A percentile compares a stretch with the other conserved stretches of the same genome.
Evolutionary conservation across 2,888 invertebrate species (phyloP).

Genomic region (Carabus problematicus): DNA sequence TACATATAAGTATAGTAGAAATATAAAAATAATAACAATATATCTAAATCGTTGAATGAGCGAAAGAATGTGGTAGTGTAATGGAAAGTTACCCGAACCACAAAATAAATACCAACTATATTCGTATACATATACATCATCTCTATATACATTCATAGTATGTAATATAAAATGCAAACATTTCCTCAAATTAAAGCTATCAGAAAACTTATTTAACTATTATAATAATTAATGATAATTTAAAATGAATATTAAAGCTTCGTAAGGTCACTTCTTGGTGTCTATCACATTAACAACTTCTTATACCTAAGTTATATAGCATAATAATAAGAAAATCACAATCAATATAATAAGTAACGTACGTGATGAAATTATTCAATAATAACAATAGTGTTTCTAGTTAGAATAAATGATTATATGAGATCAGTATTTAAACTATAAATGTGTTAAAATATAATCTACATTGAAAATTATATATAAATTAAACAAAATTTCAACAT

Average conservation of each 20-base stretch:
- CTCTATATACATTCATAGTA: background rate
- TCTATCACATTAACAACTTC: slow-evolving; percentile 31
- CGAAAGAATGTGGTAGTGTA: slow-evolving; percentile 32
- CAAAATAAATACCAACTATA: slow-evolving; percentile 5
- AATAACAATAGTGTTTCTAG: too few relatives aligned
- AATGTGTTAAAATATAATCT: too few relatives aligned
- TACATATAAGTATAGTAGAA: slow-evolving; percentile 35
- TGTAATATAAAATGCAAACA: background rate
- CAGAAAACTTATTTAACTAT: too few relatives aligned
- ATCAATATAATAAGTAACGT: slow-evolving; percentile 21
- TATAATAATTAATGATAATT: too few relatives aligned
- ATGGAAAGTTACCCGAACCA: slow-evolving; percentile 6
- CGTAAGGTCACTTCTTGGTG: slow-evolving; percentile 36
- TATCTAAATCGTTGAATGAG: slow-evolving; percentile 25
- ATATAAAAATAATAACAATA: slow-evolving; percentile 36
- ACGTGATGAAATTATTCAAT: background rate
- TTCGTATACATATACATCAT: background rate
- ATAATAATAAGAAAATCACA: background rate
- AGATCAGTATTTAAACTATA: too few relatives aligned
- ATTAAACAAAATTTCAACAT: too few relatives aligned
- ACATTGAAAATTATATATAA: too few relatives aligned
- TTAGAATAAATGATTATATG: too few relatives aligned
- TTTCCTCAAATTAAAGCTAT: background rate
- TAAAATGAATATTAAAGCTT: slow-evolving; percentile 28
- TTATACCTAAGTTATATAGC: background rate